These are phyloP conservation scores for Triplophysa yarkandensis DNA, from an alignment of 2,797 vertebrate genomes.

Conservation along the genomic window DNA sequence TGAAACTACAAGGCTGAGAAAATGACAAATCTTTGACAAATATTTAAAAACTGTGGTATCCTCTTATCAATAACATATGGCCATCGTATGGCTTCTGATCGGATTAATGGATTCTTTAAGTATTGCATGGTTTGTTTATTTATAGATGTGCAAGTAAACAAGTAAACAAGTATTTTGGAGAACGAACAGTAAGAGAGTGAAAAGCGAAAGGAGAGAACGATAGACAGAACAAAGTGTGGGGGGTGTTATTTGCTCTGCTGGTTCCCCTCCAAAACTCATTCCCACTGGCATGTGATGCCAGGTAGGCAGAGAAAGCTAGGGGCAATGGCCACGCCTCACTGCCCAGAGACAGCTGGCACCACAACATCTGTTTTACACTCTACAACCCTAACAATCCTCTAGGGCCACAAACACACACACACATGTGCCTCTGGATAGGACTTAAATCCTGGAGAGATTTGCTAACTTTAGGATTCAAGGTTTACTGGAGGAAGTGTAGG, in stretches of 20 bases:
- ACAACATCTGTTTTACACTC: conserved; percentile 70
- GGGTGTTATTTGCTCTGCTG: conserved; percentile 41
- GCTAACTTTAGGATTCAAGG: conserved; percentile 25
- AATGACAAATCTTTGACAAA: conserved; percentile 29
- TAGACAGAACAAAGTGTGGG: background rate
- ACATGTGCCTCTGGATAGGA: conserved; percentile 10
- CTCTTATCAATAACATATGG: conserved; percentile 73
- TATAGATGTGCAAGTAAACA: conserved; percentile 71
- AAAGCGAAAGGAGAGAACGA: conserved; percentile 13
- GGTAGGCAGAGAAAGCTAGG: conserved; percentile 62
- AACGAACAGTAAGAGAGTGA: conserved; percentile 21
- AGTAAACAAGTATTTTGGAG: conserved; percentile 76
- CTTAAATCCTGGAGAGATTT: conserved; percentile 9
- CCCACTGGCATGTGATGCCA: conserved; percentile 60
- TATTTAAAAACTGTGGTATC: conserved; percentile 64
- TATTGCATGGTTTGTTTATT: conserved; percentile 65
- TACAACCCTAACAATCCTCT: conserved; percentile 46
- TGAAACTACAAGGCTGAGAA: background rate
- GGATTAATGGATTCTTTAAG: conserved; percentile 77
- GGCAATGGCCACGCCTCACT: conserved; percentile 65
- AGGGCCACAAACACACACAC: conserved; percentile 57
- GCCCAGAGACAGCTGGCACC: conserved; percentile 71
- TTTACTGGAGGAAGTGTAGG: conserved; percentile 54
- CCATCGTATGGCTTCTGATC: conserved; percentile 72
- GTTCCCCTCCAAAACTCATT: conserved; percentile 59